Conservation (phyloP, 2,113 vertebrate genomes). For the Chelonoidis abingdonii region DNA sequence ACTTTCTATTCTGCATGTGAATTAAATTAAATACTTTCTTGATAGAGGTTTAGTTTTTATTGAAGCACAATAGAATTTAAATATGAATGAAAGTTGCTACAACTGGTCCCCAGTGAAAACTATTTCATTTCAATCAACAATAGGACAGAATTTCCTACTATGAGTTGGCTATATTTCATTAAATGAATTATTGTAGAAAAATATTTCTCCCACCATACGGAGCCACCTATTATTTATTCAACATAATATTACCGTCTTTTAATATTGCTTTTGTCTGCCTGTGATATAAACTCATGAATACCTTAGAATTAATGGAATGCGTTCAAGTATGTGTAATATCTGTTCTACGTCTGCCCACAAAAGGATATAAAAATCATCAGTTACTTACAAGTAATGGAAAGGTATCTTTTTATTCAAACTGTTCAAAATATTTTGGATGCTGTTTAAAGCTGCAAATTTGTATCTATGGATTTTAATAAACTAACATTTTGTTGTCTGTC, state of each 20-base stretch:
- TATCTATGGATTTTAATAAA: not conserved
- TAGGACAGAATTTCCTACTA: not conserved
- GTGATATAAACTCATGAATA: not conserved
- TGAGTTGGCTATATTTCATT: not conserved
- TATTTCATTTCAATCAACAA: not conserved
- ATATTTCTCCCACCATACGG: not conserved
- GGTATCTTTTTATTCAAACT: not conserved
- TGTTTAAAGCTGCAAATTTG: not conserved
- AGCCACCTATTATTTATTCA: not conserved
- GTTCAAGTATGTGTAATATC: not conserved
- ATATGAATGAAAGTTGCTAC: not conserved
- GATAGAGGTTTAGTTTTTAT: constrained; percentile 13
- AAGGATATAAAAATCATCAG: not conserved
- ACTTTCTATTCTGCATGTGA: not conserved
- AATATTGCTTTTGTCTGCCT: not conserved
- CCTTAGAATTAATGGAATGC: not conserved
- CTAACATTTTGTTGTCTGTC: not conserved
- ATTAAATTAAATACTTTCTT: not conserved
- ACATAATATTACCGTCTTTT: not conserved
- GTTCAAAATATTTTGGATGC: not conserved
- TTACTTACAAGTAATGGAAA: not conserved
- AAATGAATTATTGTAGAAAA: not conserved
- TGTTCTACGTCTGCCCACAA: not conserved
- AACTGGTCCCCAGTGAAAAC: not conserved
- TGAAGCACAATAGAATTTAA: not conserved